Evolutionary conservation across 2,113 vertebrate genomes (phyloP).

Genomic region (Mohoua ochrocephala): DNA sequence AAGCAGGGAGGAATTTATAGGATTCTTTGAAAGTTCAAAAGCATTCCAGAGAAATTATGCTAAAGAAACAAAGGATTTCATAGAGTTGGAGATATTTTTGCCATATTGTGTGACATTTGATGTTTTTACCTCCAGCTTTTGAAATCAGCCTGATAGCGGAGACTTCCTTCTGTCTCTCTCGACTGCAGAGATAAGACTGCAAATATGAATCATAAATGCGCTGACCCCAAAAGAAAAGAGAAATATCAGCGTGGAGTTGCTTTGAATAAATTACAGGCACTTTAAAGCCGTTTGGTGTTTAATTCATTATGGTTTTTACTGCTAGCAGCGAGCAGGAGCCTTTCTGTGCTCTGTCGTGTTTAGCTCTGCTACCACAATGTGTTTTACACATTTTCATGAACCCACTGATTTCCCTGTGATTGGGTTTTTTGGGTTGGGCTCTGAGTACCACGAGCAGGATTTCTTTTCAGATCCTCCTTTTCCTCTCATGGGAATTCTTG

Average conservation of each 20-base stretch:
- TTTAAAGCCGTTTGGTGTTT: background rate
- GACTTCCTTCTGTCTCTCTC: background rate
- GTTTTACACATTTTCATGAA: background rate
- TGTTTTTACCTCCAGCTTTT: constrained; percentile 23
- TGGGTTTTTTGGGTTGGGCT: background rate
- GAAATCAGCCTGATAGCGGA: background rate
- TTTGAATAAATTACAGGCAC: background rate
- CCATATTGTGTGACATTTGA: background rate
- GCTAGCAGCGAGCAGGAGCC: background rate
- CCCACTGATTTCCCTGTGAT: background rate
- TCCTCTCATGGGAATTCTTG: background rate
- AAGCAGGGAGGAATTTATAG: background rate
- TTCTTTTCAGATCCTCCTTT: background rate
- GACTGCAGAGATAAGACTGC: background rate
- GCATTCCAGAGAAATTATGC: background rate
- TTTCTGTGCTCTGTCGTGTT: background rate
- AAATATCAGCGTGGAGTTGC: background rate
- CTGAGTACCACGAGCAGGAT: rapidly evolving
- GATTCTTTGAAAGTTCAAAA: background rate
- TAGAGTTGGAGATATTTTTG: background rate
- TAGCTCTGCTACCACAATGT: background rate
- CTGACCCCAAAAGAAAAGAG: background rate
- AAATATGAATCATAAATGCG: background rate
- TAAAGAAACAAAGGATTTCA: background rate
- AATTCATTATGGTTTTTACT: background rate